Base-by-base conservation (phyloP, 1,140 invertebrate genomes). In the Carposina sasakii region DNA sequence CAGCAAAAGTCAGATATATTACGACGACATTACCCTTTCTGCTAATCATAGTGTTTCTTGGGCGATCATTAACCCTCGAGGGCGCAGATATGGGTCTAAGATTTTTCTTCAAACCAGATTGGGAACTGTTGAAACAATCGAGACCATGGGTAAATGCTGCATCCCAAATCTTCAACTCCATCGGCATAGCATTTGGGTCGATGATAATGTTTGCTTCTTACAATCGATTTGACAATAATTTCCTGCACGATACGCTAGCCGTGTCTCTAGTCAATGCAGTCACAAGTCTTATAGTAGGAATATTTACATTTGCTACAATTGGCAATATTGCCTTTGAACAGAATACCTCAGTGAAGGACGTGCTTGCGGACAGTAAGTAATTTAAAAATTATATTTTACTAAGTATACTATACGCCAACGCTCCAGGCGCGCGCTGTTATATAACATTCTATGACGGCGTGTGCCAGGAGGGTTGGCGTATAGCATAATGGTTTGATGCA, bases 201-300 rank as follows among this genome's bases (percentile, higher is more conserved):
- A 94, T 97, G 87, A 96, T 98, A 67, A 95, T 94, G 64, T 97
- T 97, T 74, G 93, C 95, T n/a, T 96, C 94, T 67, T 98, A 97
- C 85, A 98, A 97, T 81, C 92, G 92, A 72, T 96, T 96, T 72
- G 91, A 94, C 67, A 97, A 97, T 70, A 95, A 94, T 61, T 93
- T 97, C 51, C 85, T 97, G 16, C 90, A 94, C 44, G 94, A 97
- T 65, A 94, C 94, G 0, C 63, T 96, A 15, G 90, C 94, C 0
- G 93, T 97, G 21, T 92, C 93, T 20, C 67, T 92, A 28, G 91
- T 96, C 13, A 96, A 96, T 73, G 92, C 92, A 17, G 78, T 94
- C 15, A 95, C 94, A 12, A 95, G 94, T 71, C 76, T 96, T 12
- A 84, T 96, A 10, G 93, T 95, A 23, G 94, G 94, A 6, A 92